A percentile compares a stretch with the other conserved stretches of the same genome.
phyloP scores from a whole-genome alignment of 2,797 vertebrate genomes.

The Epinephelus malabaricus region DNA sequence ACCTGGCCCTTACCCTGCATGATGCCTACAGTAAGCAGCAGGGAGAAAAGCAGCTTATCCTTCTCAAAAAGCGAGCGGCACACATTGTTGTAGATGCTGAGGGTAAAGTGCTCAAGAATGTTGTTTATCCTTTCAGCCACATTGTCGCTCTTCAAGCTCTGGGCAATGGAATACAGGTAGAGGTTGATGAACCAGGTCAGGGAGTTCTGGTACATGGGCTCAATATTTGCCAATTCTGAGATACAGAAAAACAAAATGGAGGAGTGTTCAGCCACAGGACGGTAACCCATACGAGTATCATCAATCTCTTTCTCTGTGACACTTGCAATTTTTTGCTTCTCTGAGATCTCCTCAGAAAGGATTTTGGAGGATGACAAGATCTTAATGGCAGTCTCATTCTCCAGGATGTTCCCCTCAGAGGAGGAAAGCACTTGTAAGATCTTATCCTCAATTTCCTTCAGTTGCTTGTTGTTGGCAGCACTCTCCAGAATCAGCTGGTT shows the following conservation, averaged over 20 bases:
- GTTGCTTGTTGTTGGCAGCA: constrained; percentile 92
- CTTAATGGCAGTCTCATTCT: constrained; percentile 93
- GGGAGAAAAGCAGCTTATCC: constrained; percentile 95
- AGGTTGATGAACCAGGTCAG: constrained; percentile 94
- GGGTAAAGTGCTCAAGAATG: constrained; percentile 91
- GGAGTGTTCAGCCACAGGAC: constrained; percentile 92
- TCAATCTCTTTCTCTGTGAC: constrained; percentile 93
- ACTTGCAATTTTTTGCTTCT: constrained; percentile 92
- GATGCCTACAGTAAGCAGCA: constrained; percentile 92
- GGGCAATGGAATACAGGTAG: constrained; percentile 89
- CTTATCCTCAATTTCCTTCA: constrained; percentile 95
- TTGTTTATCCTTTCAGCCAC: constrained; percentile 86
- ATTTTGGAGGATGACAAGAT: constrained; percentile 94
- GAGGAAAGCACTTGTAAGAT: constrained; percentile 92
- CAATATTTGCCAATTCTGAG: constrained; percentile 94
- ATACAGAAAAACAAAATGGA: constrained; percentile 95
- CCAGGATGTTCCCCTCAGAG: constrained; percentile 94
- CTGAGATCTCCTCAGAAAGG: constrained; percentile 92
- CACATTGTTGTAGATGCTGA: constrained; percentile 93
- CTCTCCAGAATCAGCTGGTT: constrained; percentile 94
- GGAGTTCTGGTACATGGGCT: constrained; percentile 98
- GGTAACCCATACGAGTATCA: constrained; percentile 92
- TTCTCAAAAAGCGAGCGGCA: constrained; percentile 97
- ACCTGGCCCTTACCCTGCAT: constrained; percentile 89
- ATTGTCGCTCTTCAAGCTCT: constrained; percentile 88